Evolutionary conservation across 1,140 invertebrate species (phyloP), one percentile per base, ranked within the genome.

Genomic region (Cecropterus lyciades): DNA sequence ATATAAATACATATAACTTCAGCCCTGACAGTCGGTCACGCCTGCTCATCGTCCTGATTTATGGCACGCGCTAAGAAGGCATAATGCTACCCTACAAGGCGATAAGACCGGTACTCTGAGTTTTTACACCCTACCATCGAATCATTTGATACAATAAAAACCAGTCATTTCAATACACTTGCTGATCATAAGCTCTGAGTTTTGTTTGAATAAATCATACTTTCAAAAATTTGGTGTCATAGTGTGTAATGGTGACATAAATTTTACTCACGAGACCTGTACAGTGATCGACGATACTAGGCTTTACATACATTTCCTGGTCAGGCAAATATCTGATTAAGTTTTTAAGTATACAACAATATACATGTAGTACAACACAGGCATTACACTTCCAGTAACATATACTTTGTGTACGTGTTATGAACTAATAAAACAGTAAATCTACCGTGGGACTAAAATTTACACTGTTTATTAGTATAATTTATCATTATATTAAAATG

Each of bases 31-130:
- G 70, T 84, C 83, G 73, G 78, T 84, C 82, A 79, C 80, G 81
- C 79, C 79, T 75, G 73, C 82, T 86, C 82, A 84, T 75, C 73
- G 62, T 51, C 51, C 74, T 75, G 75, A 83, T 80, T 79, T 82
- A 80, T 82, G 72, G 43, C 42, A 60, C 45, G 56, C 43, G 24
- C 27, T 52, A 68, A 67, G 56, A 51, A 56, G 59, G 37, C 40
- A 68, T 48, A 68, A 59, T 67, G 64, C 60, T 60, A 64, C 60
- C 64, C 8, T 73, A 64, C 69, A 69, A 43, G 67, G 65, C 52
- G 60, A 52, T 45, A 68, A 68, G 55, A 20, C 40, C 3, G 16
- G n/a, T 43, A 37, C 16, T 53, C 49, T 14, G 42, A n/a, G 40
- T 52, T 62, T 67, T 67, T 45, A 17, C 17, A 7, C 2, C n/a